Base-by-base conservation (phyloP, 2,113 vertebrate genomes). In the Cololabis saira region DNA sequence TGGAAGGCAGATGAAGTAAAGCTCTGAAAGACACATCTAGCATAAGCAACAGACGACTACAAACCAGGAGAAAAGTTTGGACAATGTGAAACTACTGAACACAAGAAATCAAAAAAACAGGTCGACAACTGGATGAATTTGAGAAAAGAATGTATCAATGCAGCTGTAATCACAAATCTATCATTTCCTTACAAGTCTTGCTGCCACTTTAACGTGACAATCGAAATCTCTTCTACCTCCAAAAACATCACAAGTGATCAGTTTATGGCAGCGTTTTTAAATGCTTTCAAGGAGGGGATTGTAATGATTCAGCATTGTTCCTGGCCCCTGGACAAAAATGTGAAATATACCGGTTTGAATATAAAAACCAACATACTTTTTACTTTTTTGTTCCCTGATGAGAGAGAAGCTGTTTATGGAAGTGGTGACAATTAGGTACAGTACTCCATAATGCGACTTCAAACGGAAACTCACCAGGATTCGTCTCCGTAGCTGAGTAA, bases 21-120 rank as follows among this genome's bases (percentile, higher is more conserved):
- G 30, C 73, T 66, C 47, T 43, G 16, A 83, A 74, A 77, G 49
- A 53, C 63, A 70, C 67, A 63, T 67, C 57, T 33, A 69, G 30
- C 49, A 70, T 30, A 56, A 33, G 18, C n/a, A 47, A 64, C 11
- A 3, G 45, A 61, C 2, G 44, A 59, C 24, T 18, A 18, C 45
- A 15, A 56, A 61, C 8, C 50, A 48, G 18, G 43, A n/a, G 16
- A n/a, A 65, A 49, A 54, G 64, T 71, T 67, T n/a, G 64, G 22
- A 43, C 9, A 6, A 50, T 52, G 6, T 9, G n/a, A 77, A 67
- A 66, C 43, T 44, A 50, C 62, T 81, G 64, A n/a, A n/a, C n/a
- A 74, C 59, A 56, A 53, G 45, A 66, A 60, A 5, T 7, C 24
- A 27, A 2, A 52, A 54, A 30, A 81, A 70, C 71, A 60, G 45